Percentiles rank a stretch among this genome's conserved stretches.
Evolutionary conservation across 2,113 vertebrate species (phyloP).

Genomic region (Thermophis baileyi): DNA sequence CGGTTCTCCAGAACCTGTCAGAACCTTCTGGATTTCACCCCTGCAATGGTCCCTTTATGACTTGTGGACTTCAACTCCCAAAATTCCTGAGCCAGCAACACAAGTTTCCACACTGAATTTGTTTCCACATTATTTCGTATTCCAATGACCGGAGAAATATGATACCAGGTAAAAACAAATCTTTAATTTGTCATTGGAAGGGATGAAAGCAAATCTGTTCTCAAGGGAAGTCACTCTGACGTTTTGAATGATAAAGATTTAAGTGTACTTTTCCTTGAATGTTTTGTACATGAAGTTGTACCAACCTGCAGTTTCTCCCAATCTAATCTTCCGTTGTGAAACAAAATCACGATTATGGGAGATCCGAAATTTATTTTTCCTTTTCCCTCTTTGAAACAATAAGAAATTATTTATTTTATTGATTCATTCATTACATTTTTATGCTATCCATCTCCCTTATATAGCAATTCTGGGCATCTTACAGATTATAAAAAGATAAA

Average conservation of each 20-base stretch:
- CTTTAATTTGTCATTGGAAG: neutral
- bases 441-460: neutral
- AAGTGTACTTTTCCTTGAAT: neutral
- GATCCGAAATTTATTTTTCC: neutral
- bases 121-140: neutral
- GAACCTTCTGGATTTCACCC: too few relatives aligned
- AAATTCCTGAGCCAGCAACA: neutral
- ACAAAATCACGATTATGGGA: neutral
- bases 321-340: neutral
- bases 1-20: too few relatives aligned
- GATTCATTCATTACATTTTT: neutral
- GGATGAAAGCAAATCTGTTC: fast-evolving
- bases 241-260: neutral
- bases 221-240: neutral
- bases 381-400: neutral
- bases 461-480: neutral
- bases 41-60: neutral
- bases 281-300: neutral
- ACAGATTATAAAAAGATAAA: neutral
- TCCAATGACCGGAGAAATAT: neutral
- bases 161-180: neutral
- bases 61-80: neutral
- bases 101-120: neutral
- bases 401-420: neutral
- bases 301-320: neutral